Evolutionary conservation across 2,113 vertebrate species (phyloP), one percentile per base, ranked within the genome.

Genomic region (Podarcis raffonei): DNA sequence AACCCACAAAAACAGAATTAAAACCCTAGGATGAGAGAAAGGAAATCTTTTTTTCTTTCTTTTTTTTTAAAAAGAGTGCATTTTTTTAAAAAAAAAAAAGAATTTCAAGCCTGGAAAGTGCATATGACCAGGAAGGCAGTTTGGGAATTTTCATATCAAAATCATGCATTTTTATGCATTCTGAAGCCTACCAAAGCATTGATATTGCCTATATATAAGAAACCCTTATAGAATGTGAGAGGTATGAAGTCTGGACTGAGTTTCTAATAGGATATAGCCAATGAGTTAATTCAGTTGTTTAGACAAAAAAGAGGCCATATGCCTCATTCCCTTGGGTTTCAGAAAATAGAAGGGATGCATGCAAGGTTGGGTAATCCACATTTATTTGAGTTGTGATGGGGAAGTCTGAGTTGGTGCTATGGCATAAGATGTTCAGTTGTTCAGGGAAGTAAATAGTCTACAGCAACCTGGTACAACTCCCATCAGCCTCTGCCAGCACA

Each of bases 131-230:
- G 3, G 37, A 83, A 92, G 66, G 35, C 82, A 82, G 83, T 93
- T 90, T 86, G 91, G 59, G 6, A 59, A 48, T 65, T 15, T 84
- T 78, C 42, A 72, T 89, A 92, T n/a, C 25, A 88, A 94, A 74
- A 84, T 8, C 12, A 81, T 37, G 15, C 59, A 59, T 68, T 22
- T 6, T n/a, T 12, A 4, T 37, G 1, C 20, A 8, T 59, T n/a
- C 27, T 20, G 37, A 78, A 86, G n/a, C 42, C 18, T 39, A 20
- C 25, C 9, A n/a, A 78, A 68, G 42, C 42, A 74, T 9, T 57
- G n/a, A 16, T 75, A 22, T 53, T 75, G 22, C n/a, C 25, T 27
- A 5, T 72, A 32, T 74, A 16, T 35, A 85, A 72, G 16, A 35
- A 75, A 37, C 48, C 2, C 7, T 48, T 82, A 65, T 82, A 66